These are phyloP conservation scores for Apodemia hepburni DNA, from an alignment of 2,888 invertebrate species.

Conservation along the genomic window DNA sequence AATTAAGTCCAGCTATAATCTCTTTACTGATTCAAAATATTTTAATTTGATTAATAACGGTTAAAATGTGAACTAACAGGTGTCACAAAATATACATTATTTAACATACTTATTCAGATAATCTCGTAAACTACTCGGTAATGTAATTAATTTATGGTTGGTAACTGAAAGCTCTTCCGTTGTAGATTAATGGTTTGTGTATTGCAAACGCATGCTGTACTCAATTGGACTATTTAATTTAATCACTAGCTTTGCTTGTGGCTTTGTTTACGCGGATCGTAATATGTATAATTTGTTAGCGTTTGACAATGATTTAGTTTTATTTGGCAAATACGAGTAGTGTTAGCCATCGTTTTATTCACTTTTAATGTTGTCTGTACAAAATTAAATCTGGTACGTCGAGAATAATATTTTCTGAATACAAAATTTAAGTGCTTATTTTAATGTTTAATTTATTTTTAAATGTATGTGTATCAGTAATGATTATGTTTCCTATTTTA, in stretches of 20 bases:
- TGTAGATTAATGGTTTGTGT: slow-evolving; percentile 61
- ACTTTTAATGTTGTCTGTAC: background rate
- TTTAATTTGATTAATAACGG: slow-evolving; percentile 15
- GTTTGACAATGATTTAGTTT: slow-evolving; percentile 16
- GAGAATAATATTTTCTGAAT: too few relatives aligned
- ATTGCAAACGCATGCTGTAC: slow-evolving; percentile 45
- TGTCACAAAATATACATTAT: slow-evolving; percentile 14
- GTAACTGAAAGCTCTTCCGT: slow-evolving; percentile 56
- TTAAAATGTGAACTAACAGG: slow-evolving; percentile 16
- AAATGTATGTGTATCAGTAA: too few relatives aligned
- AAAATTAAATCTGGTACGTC: too few relatives aligned
- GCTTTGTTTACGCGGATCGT: slow-evolving; percentile 34
- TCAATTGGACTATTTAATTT: slow-evolving; percentile 38
- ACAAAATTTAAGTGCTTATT: too few relatives aligned
- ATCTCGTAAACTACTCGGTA: slow-evolving; percentile 46
- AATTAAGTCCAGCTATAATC: slow-evolving; percentile 5
- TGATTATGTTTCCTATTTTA: too few relatives aligned
- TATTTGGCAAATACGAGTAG: background rate
- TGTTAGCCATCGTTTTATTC: background rate
- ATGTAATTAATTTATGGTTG: slow-evolving; percentile 65
- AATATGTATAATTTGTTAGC: slow-evolving; percentile 27
- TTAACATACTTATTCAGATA: slow-evolving; percentile 21
- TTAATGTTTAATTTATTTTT: too few relatives aligned
- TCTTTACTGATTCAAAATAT: slow-evolving; percentile 11
- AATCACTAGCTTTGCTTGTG: slow-evolving; percentile 36